These are phyloP conservation scores for Thera britannica DNA, from an alignment of 2,888 invertebrate genomes.

Conservation along the genomic window DNA sequence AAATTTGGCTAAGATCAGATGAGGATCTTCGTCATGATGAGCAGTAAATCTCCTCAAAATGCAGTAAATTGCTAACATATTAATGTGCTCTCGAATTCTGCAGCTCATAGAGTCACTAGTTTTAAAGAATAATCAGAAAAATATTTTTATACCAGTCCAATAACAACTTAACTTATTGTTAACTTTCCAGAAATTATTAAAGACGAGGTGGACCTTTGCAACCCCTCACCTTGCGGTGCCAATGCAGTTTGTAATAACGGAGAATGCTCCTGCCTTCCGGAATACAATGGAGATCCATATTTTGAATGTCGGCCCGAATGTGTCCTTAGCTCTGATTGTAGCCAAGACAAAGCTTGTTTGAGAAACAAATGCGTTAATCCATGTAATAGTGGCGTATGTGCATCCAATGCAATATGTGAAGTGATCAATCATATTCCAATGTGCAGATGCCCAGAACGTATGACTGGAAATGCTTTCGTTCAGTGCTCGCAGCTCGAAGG, in stretches of 20 bases:
- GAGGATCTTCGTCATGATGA: too few relatives aligned
- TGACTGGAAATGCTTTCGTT: slow-evolving; percentile 88
- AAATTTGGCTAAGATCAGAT: too few relatives aligned
- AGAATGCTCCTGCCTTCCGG: slow-evolving; percentile 85
- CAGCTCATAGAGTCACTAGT: too few relatives aligned
- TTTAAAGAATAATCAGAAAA: too few relatives aligned
- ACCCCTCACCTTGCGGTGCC: slow-evolving; percentile 88
- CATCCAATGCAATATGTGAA: slow-evolving; percentile 88
- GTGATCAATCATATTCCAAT: slow-evolving; percentile 90
- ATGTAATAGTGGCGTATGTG: slow-evolving; percentile 88
- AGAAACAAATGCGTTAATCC: slow-evolving; percentile 89
- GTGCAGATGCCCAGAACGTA: slow-evolving; percentile 88
- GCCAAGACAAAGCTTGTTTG: slow-evolving; percentile 86
- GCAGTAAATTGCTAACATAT: too few relatives aligned
- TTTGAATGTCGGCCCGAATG: slow-evolving; percentile 89
- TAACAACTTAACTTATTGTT: not conserved
- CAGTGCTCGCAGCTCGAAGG: slow-evolving; percentile 82
- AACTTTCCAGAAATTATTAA: slow-evolving; percentile 56
- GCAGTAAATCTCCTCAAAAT: too few relatives aligned
- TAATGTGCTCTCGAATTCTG: too few relatives aligned
- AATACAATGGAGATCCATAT: slow-evolving; percentile 88
- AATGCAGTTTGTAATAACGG: slow-evolving; percentile 86
- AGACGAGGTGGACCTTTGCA: slow-evolving; percentile 82
- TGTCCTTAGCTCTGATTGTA: slow-evolving; percentile 87
- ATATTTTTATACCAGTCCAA: not conserved